These are phyloP conservation scores for Yasuhikotakia modesta DNA, from an alignment of 2,797 vertebrate genomes.

Conservation along the genomic window DNA sequence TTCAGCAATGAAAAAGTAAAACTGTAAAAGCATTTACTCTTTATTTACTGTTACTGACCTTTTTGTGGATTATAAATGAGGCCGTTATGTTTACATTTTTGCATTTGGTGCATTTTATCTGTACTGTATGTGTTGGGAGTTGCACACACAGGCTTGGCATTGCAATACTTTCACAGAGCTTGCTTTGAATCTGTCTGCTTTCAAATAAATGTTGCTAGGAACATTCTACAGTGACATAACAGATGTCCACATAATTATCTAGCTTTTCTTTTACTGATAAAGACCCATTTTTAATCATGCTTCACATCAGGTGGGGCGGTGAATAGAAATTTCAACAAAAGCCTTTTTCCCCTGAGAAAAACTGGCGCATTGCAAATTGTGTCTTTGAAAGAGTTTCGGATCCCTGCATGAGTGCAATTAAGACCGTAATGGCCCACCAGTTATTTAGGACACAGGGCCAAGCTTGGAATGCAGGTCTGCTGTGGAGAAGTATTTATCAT, in stretches of 20 bases:
- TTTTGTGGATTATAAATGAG: constrained; percentile 33
- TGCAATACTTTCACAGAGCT: constrained; percentile 4
- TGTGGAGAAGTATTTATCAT: constrained; percentile 69
- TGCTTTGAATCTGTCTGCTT: background rate
- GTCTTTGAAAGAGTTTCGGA: constrained; percentile 52
- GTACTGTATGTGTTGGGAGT: too few relatives aligned
- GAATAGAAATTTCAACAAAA: constrained; percentile 43
- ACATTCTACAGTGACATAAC: constrained; percentile 5
- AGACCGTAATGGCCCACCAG: constrained; percentile 61
- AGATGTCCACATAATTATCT: constrained; percentile 10
- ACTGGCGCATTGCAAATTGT: constrained; percentile 28
- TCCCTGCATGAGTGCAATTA: constrained; percentile 72
- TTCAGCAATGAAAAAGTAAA: background rate
- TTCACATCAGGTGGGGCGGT: constrained; percentile 41
- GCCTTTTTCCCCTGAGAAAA: constrained; percentile 11
- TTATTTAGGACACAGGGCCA: constrained; percentile 45
- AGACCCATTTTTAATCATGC: constrained; percentile 40
- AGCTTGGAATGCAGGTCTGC: constrained; percentile 59
- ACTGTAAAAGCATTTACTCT: background rate
- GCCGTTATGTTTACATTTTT: background rate
- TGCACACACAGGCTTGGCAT: background rate
- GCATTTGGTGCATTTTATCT: background rate
- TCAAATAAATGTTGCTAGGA: constrained; percentile 5
- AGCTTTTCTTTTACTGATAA: constrained; percentile 21
- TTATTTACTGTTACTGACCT: background rate